A percentile compares a stretch with the other conserved stretches of the same genome.
Evolutionary conservation across 1,140 invertebrate species (phyloP).

Genomic region (Bombus haemorrhoidalis): DNA sequence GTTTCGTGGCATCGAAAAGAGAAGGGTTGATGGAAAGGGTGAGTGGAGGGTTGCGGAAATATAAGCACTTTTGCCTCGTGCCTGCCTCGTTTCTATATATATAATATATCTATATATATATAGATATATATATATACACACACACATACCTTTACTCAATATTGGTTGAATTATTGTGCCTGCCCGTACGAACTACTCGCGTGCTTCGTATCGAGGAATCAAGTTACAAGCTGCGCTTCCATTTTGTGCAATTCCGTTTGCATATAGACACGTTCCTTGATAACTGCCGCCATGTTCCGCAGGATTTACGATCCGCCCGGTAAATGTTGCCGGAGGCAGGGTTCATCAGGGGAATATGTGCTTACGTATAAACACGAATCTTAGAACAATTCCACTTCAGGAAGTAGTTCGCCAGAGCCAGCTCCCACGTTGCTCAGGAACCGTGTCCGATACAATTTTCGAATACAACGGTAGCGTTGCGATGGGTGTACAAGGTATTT

Average conservation of each 20-base stretch:
- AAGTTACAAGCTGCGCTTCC: constrained; percentile 66
- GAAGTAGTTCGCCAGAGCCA: background rate
- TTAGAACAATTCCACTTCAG: constrained; percentile 28
- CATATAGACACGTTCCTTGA: constrained; percentile 67
- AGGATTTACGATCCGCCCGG: constrained; percentile 58
- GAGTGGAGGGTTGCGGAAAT: background rate
- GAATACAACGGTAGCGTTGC: background rate
- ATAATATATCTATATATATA: background rate
- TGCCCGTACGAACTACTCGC: constrained; percentile 59
- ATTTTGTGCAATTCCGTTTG: constrained; percentile 66
- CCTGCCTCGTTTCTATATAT: background rate
- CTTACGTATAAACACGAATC: constrained; percentile 37
- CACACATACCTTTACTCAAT: constrained; percentile 19
- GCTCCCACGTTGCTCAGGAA: background rate
- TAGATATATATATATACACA: background rate
- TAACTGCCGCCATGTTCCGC: constrained; percentile 58
- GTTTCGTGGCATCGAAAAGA: constrained; percentile 25
- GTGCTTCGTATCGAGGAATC: constrained; percentile 64
- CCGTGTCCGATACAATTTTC: constrained; percentile 13
- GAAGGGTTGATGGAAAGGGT: background rate
- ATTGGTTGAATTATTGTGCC: constrained; percentile 62
- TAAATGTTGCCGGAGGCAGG: constrained; percentile 47
- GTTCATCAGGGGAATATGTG: constrained; percentile 46
- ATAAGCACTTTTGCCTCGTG: constrained; percentile 22
- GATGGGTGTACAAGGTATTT: no score